Conservation (phyloP, 53 echinoderm and acorn worm genomes). For the Holothuria leucospilota region DNA sequence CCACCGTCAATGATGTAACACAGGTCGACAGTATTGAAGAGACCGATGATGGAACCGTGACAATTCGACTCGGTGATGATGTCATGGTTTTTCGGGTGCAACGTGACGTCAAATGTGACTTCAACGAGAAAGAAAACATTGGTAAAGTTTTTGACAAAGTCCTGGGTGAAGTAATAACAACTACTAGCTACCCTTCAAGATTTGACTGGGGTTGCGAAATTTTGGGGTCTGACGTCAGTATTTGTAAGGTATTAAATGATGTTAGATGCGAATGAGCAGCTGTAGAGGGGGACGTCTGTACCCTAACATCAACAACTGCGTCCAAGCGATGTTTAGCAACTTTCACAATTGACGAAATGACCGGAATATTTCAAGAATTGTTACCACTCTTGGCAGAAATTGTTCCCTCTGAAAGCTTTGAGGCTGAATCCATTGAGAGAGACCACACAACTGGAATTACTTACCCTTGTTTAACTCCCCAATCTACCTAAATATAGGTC, state of each 20-base stretch:
- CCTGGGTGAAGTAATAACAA: background rate
- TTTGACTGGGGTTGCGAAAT: too few species aligned
- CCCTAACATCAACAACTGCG: background rate
- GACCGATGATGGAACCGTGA: too few species aligned
- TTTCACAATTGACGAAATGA: background rate
- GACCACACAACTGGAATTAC: background rate
- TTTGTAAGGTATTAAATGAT: background rate
- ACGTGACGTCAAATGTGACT: too few species aligned
- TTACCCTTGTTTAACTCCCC: background rate
- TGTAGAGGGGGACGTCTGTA: slow-evolving; percentile 3
- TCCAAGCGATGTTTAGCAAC: too few species aligned
- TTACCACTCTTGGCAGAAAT: background rate
- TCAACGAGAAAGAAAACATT: too few species aligned
- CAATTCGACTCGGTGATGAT: too few species aligned
- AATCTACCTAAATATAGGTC: too few species aligned
- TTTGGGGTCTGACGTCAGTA: background rate
- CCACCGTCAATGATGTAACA: background rate
- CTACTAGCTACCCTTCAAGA: background rate
- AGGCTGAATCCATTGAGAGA: background rate
- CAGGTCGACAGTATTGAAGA: too few species aligned
- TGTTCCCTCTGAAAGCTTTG: slow-evolving; percentile 3
- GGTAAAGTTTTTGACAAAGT: background rate
- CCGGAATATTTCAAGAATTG: background rate
- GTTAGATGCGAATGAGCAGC: background rate
- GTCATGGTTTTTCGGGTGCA: too few species aligned